phyloP scores from a whole-genome alignment of 1,140 invertebrate genomes.

The Danaus melanippus region DNA sequence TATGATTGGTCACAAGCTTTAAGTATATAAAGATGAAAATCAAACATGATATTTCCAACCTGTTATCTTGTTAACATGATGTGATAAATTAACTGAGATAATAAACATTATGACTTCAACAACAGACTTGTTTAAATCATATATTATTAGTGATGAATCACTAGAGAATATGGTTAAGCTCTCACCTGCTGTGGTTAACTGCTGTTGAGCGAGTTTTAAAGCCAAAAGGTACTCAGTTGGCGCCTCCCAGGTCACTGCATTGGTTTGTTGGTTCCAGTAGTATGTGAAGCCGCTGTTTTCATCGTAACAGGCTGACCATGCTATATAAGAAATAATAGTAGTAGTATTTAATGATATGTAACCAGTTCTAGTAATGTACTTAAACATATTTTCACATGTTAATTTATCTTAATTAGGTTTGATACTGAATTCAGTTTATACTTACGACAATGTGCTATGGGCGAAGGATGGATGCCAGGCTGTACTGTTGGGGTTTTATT shows the following conservation, averaged over 20 bases:
- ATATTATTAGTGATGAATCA: too few relatives aligned
- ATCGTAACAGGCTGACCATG: slow-evolving; percentile 69
- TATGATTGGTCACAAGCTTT: too few relatives aligned
- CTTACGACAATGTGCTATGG: slow-evolving; percentile 59
- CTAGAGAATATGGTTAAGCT: neutral
- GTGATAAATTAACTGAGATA: too few relatives aligned
- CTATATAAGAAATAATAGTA: slow-evolving; percentile 30
- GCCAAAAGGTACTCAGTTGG: slow-evolving; percentile 61
- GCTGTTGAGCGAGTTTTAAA: slow-evolving; percentile 57
- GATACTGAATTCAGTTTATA: slow-evolving; percentile 3
- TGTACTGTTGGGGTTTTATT: slow-evolving; percentile 7
- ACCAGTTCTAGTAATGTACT: too few relatives aligned
- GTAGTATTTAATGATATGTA: too few relatives aligned
- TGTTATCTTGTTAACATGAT: too few relatives aligned
- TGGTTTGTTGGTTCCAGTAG: slow-evolving; percentile 69
- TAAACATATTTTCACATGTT: too few relatives aligned
- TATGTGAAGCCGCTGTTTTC: slow-evolving; percentile 67
- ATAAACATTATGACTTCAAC: too few relatives aligned
- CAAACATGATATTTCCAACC: too few relatives aligned
- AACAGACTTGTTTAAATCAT: too few relatives aligned
- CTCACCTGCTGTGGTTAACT: slow-evolving; percentile 45
- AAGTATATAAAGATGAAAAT: too few relatives aligned
- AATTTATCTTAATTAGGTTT: too few relatives aligned
- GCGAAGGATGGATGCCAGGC: slow-evolving; percentile 48
- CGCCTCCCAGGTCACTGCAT: slow-evolving; percentile 68